Evolutionary conservation across 2,113 vertebrate genomes (phyloP).

Genomic region (Ivindomyrus marchei): DNA sequence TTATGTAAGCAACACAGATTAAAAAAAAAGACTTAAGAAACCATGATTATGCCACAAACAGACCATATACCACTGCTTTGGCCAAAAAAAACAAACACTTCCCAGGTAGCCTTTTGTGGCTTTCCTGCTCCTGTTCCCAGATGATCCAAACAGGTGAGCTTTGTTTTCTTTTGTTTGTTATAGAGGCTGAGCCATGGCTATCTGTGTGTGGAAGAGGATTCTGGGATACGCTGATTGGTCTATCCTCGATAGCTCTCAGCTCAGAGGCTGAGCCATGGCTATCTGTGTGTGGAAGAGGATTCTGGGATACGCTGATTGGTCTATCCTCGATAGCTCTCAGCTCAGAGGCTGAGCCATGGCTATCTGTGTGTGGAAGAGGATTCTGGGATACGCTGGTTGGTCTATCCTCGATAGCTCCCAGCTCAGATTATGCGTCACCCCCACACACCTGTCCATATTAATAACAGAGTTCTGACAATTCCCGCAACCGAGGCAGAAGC

Average conservation of each 20-base stretch:
- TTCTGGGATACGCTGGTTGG: neutral
- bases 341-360: neutral
- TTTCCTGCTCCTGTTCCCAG: neutral
- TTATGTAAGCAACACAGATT: neutral
- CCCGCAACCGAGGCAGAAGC: neutral
- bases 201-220: neutral
- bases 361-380: neutral
- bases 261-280: neutral
- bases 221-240: neutral
- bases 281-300: neutral
- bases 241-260: neutral
- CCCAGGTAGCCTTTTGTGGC: neutral
- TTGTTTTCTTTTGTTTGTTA: neutral
- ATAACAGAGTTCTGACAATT: neutral
- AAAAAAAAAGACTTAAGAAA: neutral
- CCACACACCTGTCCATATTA: neutral
- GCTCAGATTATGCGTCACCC: neutral
- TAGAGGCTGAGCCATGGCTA: neutral
- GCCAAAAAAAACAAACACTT: neutral
- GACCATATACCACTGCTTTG: neutral
- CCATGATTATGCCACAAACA: neutral
- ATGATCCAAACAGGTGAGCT: neutral
- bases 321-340: neutral
- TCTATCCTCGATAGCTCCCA: neutral
- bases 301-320: neutral